A percentile compares a stretch with the other conserved stretches of the same genome.
phyloP scores from a whole-genome alignment of 2,888 invertebrate species.

The Pediacus dermestoides region DNA sequence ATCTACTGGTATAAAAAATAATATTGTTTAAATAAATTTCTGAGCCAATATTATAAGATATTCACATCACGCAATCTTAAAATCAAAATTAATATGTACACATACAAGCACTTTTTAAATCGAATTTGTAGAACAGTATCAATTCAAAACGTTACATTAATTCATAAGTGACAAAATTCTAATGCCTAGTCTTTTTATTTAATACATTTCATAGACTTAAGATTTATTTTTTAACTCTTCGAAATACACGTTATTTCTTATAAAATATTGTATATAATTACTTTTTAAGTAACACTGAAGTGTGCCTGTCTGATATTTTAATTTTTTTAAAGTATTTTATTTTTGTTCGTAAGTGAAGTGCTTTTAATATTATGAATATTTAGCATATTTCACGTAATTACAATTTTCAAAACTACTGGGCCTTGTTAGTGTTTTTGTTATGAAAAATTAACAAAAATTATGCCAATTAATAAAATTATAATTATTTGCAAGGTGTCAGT shows the following conservation, averaged over 20 bases:
- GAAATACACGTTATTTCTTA: constrained; percentile 13
- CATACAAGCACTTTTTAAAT: constrained; percentile 7
- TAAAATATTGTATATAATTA: constrained; percentile 27
- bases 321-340: constrained; percentile 26
- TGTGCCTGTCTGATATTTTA: constrained; percentile 37
- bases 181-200: constrained; percentile 38
- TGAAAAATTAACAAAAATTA: constrained; percentile 39
- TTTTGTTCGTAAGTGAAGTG: constrained; percentile 41
- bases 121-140: constrained; percentile 10
- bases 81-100: too few species aligned
- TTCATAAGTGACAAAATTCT: constrained; percentile 25
- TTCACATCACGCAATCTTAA: constrained; percentile 34
- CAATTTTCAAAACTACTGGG: constrained; percentile 26
- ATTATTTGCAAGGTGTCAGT: constrained; percentile 22
- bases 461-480: constrained; percentile 17
- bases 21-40: constrained; percentile 49
- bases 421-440: constrained; percentile 42
- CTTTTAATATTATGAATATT: constrained; percentile 47
- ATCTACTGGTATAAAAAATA: constrained; percentile 55
- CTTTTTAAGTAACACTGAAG: constrained; percentile 38
- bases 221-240: constrained; percentile 19
- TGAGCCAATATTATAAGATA: constrained; percentile 16
- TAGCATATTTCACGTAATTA: constrained; percentile 38
- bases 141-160: constrained; percentile 17
- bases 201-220: constrained; percentile 22